Evolutionary conservation across 2,888 invertebrate genomes (phyloP).

Genomic region (Cheiracanthium punctorium): DNA sequence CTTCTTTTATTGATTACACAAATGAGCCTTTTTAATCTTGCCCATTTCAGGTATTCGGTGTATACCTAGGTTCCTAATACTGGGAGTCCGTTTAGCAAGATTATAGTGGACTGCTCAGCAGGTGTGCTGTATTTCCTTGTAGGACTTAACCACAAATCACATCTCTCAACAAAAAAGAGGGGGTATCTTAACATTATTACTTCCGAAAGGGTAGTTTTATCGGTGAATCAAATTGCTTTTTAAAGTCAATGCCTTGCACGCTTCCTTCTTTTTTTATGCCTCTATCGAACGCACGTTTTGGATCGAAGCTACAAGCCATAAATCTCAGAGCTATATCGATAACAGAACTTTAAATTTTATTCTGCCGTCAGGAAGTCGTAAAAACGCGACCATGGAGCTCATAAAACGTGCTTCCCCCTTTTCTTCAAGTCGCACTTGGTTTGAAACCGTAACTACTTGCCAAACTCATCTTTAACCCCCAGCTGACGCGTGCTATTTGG

Average conservation of each 20-base stretch:
- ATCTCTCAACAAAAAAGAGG: too few species aligned
- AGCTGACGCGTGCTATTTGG: slow-evolving; percentile 11
- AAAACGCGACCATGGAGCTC: not conserved
- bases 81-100: too few species aligned
- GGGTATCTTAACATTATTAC: not conserved
- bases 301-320: not conserved
- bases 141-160: too few species aligned
- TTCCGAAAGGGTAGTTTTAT: not conserved
- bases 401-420: not conserved
- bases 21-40: too few species aligned
- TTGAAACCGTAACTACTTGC: not conserved
- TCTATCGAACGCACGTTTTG: not conserved
- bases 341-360: slow-evolving; percentile 5
- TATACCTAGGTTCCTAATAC: too few species aligned
- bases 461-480: not conserved
- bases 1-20: too few species aligned
- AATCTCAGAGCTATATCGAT: not conserved
- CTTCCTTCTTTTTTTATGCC: not conserved
- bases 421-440: not conserved
- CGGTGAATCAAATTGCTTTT: not conserved
- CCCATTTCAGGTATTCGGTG: too few species aligned
- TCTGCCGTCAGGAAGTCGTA: slow-evolving; percentile 12
- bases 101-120: too few species aligned
- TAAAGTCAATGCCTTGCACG: not conserved
- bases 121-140: too few species aligned